Base-by-base conservation (phyloP, 2,888 invertebrate genomes). In the Nymphalis polychloros region DNA sequence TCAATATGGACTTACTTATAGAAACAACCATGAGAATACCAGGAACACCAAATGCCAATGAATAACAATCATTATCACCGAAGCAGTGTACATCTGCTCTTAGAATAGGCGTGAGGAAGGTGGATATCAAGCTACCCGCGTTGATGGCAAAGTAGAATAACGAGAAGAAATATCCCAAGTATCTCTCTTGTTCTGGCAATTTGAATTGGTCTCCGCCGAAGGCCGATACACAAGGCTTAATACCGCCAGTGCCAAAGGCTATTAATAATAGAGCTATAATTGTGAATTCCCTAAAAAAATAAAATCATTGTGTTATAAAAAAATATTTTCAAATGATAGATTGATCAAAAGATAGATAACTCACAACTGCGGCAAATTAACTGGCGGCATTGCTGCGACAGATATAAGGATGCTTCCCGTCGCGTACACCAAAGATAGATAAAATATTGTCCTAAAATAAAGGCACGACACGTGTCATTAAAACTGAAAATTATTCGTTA, bases 121-220 rank as follows among this genome's bases (percentile, higher is more conserved):
- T 98, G 0, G 98, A 98, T 63, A 98, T 93, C 64, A 98, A 94
- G 75, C 97, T 97, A 10, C 98, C 98, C 0, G 95, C 95, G 85
- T 98, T 99, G 81, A 99, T 98, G 59, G 97, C 93, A 82, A 98
- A 97, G 90, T 99, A 99, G 86, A 98, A 99, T 1, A 98, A 89
- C 0, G 98, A 98, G 90, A 99, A 99, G 90, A 97, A 99, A 70
- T 94, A 95, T 19, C 95, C 95, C 70, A 98, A 90, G 81, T 97
- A 95, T 76, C 90, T 91, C 77, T 95, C 95, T 88, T 98, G 97
- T 74, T 96, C 95, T 0, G 97, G 97, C 60, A 97, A 77, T 60
- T 94, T 93, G 86, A 98, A 98, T 88, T 98, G 98, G 85, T 99
- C 98, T 0, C 98, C 98, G 0, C 98, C 99, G 84, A 99, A 98